phyloP scores from a whole-genome alignment of 2,113 vertebrate genomes.

The Ictalurus furcatus region DNA sequence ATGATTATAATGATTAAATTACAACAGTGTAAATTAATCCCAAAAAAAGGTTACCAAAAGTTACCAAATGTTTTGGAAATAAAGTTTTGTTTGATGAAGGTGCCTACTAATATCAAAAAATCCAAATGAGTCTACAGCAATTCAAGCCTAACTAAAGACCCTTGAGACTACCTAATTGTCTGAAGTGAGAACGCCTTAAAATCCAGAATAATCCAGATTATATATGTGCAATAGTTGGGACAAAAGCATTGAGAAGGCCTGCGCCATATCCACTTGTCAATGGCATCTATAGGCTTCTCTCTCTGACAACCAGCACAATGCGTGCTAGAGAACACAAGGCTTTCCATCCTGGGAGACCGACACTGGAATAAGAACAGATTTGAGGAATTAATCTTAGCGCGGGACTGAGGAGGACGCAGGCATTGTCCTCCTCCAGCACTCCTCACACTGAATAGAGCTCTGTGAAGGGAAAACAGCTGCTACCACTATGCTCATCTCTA shows the following conservation, averaged over 20 bases:
- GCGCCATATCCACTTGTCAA: conserved; percentile 77
- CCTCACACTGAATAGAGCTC: conserved; percentile 77
- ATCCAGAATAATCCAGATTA: conserved; percentile 67
- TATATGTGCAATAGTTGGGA: conserved; percentile 72
- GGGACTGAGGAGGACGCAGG: conserved; percentile 70
- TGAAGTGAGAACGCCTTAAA: conserved; percentile 36
- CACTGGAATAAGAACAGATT: conserved; percentile 72
- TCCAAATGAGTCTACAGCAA: conserved; percentile 18
- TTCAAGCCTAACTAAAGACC: conserved; percentile 33
- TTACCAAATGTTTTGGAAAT: not conserved
- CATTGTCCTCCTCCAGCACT: conserved; percentile 72
- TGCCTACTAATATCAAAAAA: not conserved
- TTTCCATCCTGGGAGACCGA: conserved; percentile 75
- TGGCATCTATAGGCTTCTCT: conserved; percentile 74
- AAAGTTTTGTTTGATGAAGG: not conserved
- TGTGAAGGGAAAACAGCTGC: conserved; percentile 77
- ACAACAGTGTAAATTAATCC: not conserved
- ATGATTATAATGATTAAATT: not conserved
- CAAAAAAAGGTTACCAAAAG: not conserved
- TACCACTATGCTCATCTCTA: conserved; percentile 73
- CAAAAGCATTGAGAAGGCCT: conserved; percentile 75
- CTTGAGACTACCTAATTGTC: conserved; percentile 35
- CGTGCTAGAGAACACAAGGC: conserved; percentile 76
- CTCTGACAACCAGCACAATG: conserved; percentile 76
- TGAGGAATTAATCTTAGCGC: conserved; percentile 81